These are phyloP conservation scores for Oeneis ivallda DNA, from an alignment of 2,888 invertebrate species.

Conservation along the genomic window DNA sequence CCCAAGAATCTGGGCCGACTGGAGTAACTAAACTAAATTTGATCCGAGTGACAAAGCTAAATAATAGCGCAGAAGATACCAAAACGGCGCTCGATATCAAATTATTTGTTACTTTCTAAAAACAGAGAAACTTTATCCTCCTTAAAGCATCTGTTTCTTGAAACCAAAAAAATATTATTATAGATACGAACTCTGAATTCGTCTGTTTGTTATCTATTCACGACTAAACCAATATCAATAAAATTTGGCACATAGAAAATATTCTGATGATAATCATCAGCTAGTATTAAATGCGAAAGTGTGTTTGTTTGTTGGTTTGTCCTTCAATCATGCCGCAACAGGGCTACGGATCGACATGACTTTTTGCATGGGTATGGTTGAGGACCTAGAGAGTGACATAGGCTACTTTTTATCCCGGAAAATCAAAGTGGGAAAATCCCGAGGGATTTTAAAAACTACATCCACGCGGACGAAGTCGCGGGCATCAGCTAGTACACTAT, in stretches of 20 bases:
- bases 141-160: background rate
- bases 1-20: constrained; percentile 76
- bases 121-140: background rate
- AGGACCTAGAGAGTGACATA: no score
- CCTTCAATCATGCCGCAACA: no score
- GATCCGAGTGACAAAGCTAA: constrained; percentile 72
- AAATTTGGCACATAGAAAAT: background rate
- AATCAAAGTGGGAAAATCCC: no score
- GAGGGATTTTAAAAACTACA: no score
- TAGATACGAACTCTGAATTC: background rate
- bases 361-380: no score
- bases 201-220: background rate
- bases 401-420: no score
- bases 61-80: constrained; percentile 57
- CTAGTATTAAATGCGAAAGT: no score
- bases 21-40: constrained; percentile 81
- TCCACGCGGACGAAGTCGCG: no score
- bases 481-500: no score
- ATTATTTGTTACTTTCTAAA: constrained; percentile 6
- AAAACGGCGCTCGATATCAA: constrained; percentile 6
- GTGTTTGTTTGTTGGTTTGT: no score
- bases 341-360: no score
- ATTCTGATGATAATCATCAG: no score
- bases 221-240: background rate
- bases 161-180: background rate